Evolutionary conservation across 2,113 vertebrate species (phyloP), one percentile per base, ranked within the genome.

Genomic region (Pseudorectes ferrugineus): DNA sequence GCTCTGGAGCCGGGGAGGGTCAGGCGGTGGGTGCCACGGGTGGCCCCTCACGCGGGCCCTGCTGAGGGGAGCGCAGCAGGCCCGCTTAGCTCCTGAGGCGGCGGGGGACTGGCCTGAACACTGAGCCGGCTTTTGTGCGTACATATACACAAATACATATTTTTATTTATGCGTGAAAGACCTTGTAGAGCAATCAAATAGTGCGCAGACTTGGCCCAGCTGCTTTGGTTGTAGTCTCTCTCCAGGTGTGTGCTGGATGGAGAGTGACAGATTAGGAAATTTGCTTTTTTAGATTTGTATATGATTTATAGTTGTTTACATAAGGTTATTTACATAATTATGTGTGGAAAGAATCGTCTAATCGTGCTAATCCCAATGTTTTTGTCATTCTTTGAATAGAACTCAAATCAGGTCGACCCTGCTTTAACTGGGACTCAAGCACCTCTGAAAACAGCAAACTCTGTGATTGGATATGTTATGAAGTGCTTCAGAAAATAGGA

Each of bases 141-240:
- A 2, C 36, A 4, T 19, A 3, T 15, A 36, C 62, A 33, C 11
- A 22, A 18, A 51, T 12, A 2, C 3, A 0, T 33, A 1, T 4
- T 58, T 36, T 36, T 28, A 4, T 59, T 68, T 45, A 24, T 23
- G 11, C 28, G 8, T 86, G 10, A 45, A 38, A 77, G 23, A 19
- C 28, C 46, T 77, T 7, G 11, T 18, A 23, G 52, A 26, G 10
- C 21, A 43, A 28, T 51, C 33, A 29, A 9, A 38, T 68, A 19
- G 14, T 19, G 33, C 23, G 22, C 38, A 10, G 22, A 38, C 63
- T 86, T 52, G 45, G 38, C 23, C 54, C 54, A 38, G 26, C 14
- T 59, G 28, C 33, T 1, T n/a, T 43, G 38, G 15, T 49, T 51
- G 65, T 52, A 36, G 46, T 68, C 14, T 38, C 22, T 38, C 9